Conservation (phyloP, 2,797 vertebrate species). For the Eulemur coronatus region DNA sequence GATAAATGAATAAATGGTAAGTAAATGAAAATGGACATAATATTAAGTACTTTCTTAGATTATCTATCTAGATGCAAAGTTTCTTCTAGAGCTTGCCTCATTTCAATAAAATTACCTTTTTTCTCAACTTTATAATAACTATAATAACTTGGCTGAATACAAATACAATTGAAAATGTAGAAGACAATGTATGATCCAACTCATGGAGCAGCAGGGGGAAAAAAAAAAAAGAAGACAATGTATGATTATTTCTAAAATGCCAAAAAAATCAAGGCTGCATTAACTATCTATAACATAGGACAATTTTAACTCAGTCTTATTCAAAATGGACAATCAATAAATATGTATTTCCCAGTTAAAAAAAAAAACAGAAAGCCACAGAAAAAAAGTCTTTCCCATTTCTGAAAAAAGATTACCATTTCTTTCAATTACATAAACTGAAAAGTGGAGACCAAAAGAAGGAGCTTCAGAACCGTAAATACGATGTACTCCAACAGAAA, state of each 20-base stretch:
- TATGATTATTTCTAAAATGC: not conserved
- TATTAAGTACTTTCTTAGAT: not conserved
- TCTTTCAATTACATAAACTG: not conserved
- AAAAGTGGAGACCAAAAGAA: not conserved
- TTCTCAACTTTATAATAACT: not conserved
- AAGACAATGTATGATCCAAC: not conserved
- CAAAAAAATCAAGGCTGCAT: not conserved
- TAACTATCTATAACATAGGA: not conserved
- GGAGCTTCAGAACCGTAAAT: not conserved
- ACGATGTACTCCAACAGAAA: not conserved
- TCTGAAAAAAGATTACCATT: not conserved
- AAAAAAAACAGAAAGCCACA: not conserved
- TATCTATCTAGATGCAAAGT: not conserved
- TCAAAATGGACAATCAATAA: not conserved
- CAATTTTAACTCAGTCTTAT: not conserved
- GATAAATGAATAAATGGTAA: not conserved
- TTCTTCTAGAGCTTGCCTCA: not conserved
- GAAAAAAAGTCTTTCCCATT: not conserved
- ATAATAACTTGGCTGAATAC: not conserved
- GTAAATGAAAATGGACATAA: not conserved
- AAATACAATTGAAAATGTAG: not conserved
- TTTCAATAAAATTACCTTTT: not conserved
- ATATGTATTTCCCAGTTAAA: not conserved
- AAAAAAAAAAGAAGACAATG: not conserved
- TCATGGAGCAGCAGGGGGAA: too few relatives aligned